A percentile compares a stretch with the other conserved stretches of the same genome.
phyloP scores from a whole-genome alignment of 2,888 invertebrate genomes.

The Sesia apiformis region DNA sequence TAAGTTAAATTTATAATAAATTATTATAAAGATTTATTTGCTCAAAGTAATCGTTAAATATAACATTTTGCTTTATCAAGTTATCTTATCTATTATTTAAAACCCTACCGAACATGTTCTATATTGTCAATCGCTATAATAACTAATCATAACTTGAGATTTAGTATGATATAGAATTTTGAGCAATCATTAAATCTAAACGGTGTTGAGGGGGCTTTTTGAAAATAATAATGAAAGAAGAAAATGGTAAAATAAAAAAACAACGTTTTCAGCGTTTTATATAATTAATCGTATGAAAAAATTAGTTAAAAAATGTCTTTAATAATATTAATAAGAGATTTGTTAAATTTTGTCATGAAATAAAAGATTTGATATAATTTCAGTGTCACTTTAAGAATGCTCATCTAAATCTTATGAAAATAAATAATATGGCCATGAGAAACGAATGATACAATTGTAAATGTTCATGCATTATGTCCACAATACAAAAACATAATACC shows the following conservation, averaged over 20 bases:
- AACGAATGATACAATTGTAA: too few relatives aligned
- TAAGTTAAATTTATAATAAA: constrained; percentile 58
- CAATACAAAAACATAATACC: neutral
- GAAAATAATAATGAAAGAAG: too few relatives aligned
- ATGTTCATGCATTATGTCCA: neutral
- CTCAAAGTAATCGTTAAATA: constrained; percentile 59
- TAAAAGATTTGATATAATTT: constrained; percentile 6
- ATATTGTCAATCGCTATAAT: too few relatives aligned
- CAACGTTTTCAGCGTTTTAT: constrained; percentile 47
- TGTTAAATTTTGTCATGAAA: constrained; percentile 47
- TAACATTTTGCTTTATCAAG: neutral
- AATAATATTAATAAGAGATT: constrained; percentile 46
- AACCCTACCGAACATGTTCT: too few relatives aligned
- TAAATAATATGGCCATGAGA: neutral
- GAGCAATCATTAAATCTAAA: too few relatives aligned
- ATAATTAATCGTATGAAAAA: constrained; percentile 61
- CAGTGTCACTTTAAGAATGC: neutral
- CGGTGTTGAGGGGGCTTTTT: too few relatives aligned
- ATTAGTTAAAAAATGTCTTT: constrained; percentile 64
- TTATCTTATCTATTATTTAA: too few relatives aligned
- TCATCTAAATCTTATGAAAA: neutral
- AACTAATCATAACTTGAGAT: too few relatives aligned
- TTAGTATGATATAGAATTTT: too few relatives aligned
- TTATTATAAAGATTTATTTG: constrained; percentile 63
- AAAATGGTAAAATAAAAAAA: constrained; percentile 14